Evolutionary conservation across 2,113 vertebrate species (phyloP).

Genomic region (Carassius auratus): DNA sequence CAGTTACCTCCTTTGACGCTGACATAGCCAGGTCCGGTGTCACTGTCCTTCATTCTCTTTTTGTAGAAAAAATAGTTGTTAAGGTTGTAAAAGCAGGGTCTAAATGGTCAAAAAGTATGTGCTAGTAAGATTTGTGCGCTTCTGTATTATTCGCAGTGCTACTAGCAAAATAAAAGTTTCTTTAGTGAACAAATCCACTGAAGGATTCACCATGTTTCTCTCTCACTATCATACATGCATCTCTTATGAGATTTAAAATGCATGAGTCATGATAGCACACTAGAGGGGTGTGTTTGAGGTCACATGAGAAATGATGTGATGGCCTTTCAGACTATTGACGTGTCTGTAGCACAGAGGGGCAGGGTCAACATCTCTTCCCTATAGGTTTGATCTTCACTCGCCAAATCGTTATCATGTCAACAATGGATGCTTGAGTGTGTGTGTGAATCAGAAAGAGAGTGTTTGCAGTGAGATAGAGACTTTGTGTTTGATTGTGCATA

Average conservation of each 20-base stretch:
- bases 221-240: not conserved
- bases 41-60: not conserved
- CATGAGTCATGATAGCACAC: not conserved
- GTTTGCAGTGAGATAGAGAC: not conserved
- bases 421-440: conserved; percentile 13
- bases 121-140: not conserved
- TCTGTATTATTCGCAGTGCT: not conserved
- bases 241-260: not conserved
- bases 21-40: conserved; percentile 81
- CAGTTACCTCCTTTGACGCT: conserved; percentile 84
- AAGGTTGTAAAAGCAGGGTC: not conserved
- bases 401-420: conserved; percentile 41
- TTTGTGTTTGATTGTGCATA: conserved; percentile 47
- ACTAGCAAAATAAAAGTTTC: not conserved
- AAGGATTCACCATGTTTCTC: not conserved
- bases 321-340: conserved; percentile 21
- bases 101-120: not conserved
- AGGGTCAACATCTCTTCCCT: conserved; percentile 35
- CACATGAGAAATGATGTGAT: not conserved
- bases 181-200: not conserved
- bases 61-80: not conserved
- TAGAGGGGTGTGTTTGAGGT: not conserved
- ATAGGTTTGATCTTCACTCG: conserved; percentile 28
- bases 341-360: conserved; percentile 17
- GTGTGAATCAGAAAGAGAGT: conserved; percentile 8